A percentile compares a stretch with the other conserved stretches of the same genome.
Conservation (phyloP, 1,140 invertebrate species). For the Latrodectus geometricus region DNA sequence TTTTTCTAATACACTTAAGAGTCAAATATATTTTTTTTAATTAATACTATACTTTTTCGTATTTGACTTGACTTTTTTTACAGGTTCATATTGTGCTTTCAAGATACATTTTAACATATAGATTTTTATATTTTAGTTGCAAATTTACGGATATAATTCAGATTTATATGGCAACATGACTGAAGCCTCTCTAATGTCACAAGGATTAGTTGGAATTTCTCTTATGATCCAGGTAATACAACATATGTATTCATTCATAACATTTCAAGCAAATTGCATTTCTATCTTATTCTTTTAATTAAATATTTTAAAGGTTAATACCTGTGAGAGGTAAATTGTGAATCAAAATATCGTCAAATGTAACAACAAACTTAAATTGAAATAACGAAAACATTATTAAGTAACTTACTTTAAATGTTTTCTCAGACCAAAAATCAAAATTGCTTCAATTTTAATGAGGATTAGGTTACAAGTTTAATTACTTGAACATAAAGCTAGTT, state of each 20-base stretch:
- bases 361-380: too few relatives aligned
- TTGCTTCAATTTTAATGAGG: too few relatives aligned
- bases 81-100: not conserved
- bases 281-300: too few relatives aligned
- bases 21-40: not conserved
- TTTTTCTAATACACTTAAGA: too few relatives aligned
- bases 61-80: not conserved
- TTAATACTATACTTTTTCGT: not conserved
- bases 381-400: too few relatives aligned
- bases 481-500: too few relatives aligned
- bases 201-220: constrained; percentile 92
- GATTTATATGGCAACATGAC: constrained; percentile 96
- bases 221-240: constrained; percentile 83
- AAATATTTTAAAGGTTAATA: too few relatives aligned
- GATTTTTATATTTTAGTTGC: constrained; percentile 73
- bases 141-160: constrained; percentile 94
- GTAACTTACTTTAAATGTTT: too few relatives aligned
- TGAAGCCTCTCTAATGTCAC: constrained; percentile 85
- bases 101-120: not conserved
- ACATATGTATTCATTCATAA: not conserved
- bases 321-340: too few relatives aligned
- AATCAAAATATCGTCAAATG: too few relatives aligned
- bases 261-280: not conserved
- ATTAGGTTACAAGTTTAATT: too few relatives aligned
- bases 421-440: too few relatives aligned